A percentile compares a stretch with the other conserved stretches of the same genome.
Evolutionary conservation across 2,888 invertebrate genomes (phyloP).

Genomic region (Octonoba sinensis): DNA sequence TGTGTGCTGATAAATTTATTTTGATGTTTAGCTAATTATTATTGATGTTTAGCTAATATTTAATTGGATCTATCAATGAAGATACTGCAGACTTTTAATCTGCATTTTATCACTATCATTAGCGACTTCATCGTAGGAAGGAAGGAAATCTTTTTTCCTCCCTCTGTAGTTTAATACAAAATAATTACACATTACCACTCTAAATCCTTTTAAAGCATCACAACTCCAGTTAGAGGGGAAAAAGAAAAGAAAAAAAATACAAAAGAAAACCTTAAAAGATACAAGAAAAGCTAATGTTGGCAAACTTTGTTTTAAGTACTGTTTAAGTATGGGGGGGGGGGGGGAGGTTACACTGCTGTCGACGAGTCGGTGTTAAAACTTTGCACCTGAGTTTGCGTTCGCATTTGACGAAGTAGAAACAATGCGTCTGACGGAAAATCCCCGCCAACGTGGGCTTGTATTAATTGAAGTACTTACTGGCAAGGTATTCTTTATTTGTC

Average conservation of each 20-base stretch:
- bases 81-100: too few species aligned
- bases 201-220: too few species aligned
- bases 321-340: neutral
- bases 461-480: slow-evolving; percentile 28
- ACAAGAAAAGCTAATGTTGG: slow-evolving; percentile 56
- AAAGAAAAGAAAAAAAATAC: neutral
- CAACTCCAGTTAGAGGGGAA: neutral
- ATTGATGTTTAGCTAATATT: too few species aligned
- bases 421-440: slow-evolving; percentile 23
- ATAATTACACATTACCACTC: too few species aligned
- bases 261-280: slow-evolving; percentile 9
- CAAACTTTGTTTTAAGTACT: slow-evolving; percentile 30
- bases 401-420: slow-evolving; percentile 22
- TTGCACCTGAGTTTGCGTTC: slow-evolving; percentile 45
- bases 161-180: too few species aligned
- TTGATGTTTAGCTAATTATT: too few species aligned
- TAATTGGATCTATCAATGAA: too few species aligned
- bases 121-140: too few species aligned
- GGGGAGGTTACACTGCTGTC: neutral
- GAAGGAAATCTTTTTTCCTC: too few species aligned
- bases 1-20: too few species aligned
- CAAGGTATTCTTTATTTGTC: neutral
- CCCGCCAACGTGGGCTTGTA: slow-evolving; percentile 29
- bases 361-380: slow-evolving; percentile 18
- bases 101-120: too few species aligned